phyloP scores from a whole-genome alignment of 2,113 vertebrate species.

The Puffinus mauretanicus region DNA sequence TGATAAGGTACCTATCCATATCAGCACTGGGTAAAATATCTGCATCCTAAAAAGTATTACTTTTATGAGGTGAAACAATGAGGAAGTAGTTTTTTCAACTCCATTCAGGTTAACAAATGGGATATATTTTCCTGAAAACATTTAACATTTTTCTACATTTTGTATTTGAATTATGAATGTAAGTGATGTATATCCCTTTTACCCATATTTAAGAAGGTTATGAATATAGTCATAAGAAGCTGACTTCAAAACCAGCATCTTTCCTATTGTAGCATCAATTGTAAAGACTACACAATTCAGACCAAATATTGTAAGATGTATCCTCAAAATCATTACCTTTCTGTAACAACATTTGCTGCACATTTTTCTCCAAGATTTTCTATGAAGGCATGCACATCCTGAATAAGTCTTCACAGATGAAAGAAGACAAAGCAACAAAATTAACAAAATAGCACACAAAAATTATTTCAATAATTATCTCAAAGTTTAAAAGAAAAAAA shows the following conservation, averaged over 20 bases:
- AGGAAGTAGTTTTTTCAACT: neutral
- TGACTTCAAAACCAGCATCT: neutral
- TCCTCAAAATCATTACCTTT: constrained; percentile 68
- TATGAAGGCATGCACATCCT: constrained; percentile 88
- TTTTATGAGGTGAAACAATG: neutral
- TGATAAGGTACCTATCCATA: neutral
- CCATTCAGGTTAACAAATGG: neutral
- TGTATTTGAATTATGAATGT: neutral
- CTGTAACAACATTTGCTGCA: constrained; percentile 79
- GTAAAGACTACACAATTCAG: neutral
- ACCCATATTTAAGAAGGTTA: neutral
- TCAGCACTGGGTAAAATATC: neutral
- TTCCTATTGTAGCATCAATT: neutral
- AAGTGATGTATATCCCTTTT: neutral
- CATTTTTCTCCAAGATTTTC: constrained; percentile 84
- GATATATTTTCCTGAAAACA: neutral
- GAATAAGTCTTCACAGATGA: constrained; percentile 78
- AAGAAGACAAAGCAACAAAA: neutral
- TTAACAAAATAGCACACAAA: neutral
- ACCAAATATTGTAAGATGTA: neutral
- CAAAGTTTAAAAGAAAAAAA: neutral
- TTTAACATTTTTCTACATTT: neutral
- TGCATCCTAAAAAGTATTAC: neutral
- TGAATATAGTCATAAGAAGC: neutral
- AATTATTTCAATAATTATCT: neutral